phyloP scores from a whole-genome alignment of 1,140 invertebrate genomes.

The Subanguina moxae region DNA sequence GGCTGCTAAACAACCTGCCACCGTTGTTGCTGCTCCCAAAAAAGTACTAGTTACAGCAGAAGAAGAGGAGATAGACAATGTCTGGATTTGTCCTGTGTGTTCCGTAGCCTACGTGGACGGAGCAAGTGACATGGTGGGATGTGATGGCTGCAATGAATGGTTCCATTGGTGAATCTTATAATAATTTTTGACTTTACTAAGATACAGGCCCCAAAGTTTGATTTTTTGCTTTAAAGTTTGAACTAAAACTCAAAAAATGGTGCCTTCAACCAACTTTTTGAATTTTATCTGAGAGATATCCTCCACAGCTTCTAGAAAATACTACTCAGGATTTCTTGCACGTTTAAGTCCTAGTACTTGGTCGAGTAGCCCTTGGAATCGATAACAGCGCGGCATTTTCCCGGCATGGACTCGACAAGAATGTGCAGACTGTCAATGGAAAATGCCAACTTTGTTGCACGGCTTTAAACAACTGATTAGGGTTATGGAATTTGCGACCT shows the following conservation, averaged over 20 bases:
- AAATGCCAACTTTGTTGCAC: constrained; percentile 7
- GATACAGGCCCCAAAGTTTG: too few species aligned
- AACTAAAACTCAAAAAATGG: too few species aligned
- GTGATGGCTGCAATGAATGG: constrained; percentile 45
- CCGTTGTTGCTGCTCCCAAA: background rate
- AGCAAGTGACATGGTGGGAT: constrained; percentile 48
- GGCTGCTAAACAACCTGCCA: background rate
- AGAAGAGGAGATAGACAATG: constrained; percentile 26
- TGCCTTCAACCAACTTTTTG: too few species aligned
- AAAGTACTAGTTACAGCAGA: background rate
- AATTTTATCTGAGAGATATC: too few species aligned
- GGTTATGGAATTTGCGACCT: too few species aligned
- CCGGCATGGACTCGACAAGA: too few species aligned
- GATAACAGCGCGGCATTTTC: too few species aligned
- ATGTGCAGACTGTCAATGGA: background rate
- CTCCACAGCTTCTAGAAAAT: constrained; percentile 2
- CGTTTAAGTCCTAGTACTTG: too few species aligned
- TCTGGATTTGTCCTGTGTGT: constrained; percentile 49
- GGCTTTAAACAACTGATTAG: too few species aligned
- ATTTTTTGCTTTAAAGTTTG: too few species aligned
- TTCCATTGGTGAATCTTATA: constrained; percentile 44
- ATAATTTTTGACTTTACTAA: too few species aligned
- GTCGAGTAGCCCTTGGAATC: too few species aligned
- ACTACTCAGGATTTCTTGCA: constrained; percentile 4
- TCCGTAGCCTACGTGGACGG: constrained; percentile 49